These are phyloP conservation scores for Calephelis virginiensis DNA, from an alignment of 1,140 invertebrate genomes.

Conservation along the genomic window DNA sequence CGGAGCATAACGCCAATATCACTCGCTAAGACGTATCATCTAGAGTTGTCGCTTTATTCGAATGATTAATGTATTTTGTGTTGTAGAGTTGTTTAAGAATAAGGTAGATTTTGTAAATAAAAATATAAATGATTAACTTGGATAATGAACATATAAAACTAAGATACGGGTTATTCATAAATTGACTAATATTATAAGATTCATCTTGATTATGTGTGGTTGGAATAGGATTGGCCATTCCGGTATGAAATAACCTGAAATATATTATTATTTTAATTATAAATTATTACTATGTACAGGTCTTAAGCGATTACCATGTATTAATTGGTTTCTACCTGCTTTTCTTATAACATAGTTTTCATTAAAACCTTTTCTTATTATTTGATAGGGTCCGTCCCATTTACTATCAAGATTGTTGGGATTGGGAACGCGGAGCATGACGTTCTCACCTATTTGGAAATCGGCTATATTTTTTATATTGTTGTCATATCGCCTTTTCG, in stretches of 20 bases:
- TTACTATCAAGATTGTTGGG: conserved; percentile 45
- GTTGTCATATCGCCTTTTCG: conserved; percentile 40
- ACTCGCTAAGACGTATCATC: not conserved
- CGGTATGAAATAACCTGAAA: not conserved
- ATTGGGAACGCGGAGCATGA: conserved; percentile 40
- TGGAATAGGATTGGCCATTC: not conserved
- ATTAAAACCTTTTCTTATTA: conserved; percentile 46
- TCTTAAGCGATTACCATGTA: conserved; percentile 36
- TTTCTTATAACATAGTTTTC: conserved; percentile 45
- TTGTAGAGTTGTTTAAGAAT: conserved; percentile 22
- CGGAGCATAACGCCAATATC: conserved; percentile 26
- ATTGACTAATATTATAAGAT: not conserved
- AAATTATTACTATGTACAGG: conserved; percentile 19
- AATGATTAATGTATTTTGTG: conserved; percentile 15
- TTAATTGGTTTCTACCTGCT: conserved; percentile 32
- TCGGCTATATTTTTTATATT: conserved; percentile 41
- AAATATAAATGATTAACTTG: conserved; percentile 29
- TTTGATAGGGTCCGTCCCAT: conserved; percentile 49
- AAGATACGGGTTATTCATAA: conserved; percentile 29
- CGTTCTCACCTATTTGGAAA: conserved; percentile 36
- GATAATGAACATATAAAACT: conserved; percentile 36
- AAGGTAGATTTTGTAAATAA: conserved; percentile 34
- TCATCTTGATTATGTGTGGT: not conserved
- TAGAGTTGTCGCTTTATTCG: not conserved
- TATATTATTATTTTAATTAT: not conserved